Percentiles rank a stretch among this genome's conserved stretches.
phyloP scores from a whole-genome alignment of 2,113 vertebrate genomes.

The Macquaria ambigua region DNA sequence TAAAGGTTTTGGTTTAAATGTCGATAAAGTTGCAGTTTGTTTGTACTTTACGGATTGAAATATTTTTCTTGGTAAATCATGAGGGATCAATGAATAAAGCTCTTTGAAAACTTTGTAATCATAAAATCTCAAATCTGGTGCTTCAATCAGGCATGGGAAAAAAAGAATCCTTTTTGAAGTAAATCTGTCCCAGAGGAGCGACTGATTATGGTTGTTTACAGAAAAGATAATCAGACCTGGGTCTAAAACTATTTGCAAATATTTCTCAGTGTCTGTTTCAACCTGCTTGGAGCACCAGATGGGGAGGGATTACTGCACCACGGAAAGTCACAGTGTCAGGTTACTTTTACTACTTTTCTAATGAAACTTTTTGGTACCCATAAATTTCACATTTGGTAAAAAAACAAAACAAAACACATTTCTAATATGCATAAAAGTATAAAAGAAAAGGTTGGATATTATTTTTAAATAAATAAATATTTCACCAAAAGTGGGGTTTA shows the following conservation, averaged over 20 bases:
- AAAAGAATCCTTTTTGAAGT: slow-evolving; percentile 7
- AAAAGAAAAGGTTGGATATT: slow-evolving; percentile 18
- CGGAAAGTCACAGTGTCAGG: slow-evolving; percentile 42
- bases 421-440: slow-evolving; percentile 6
- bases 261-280: slow-evolving; percentile 55
- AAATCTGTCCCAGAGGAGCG: slow-evolving; percentile 33
- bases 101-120: slow-evolving; percentile 20
- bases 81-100: slow-evolving; percentile 41
- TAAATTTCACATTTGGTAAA: slow-evolving; percentile 38
- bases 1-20: neutral
- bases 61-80: slow-evolving; percentile 26
- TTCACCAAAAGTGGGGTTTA: neutral
- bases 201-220: slow-evolving; percentile 49
- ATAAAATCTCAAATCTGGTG: slow-evolving; percentile 24
- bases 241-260: slow-evolving; percentile 60
- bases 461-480: slow-evolving; percentile 20
- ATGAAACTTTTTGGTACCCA: slow-evolving; percentile 47
- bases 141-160: slow-evolving; percentile 8
- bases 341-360: slow-evolving; percentile 49
- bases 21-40: slow-evolving; percentile 29
- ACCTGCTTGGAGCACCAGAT: slow-evolving; percentile 64
- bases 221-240: slow-evolving; percentile 52
- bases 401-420: neutral
- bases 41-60: slow-evolving; percentile 7
- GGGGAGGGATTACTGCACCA: slow-evolving; percentile 52